These are phyloP conservation scores for Hypocryptadius cinnamomeus DNA, from an alignment of 2,113 vertebrate genomes.

Conservation along the genomic window DNA sequence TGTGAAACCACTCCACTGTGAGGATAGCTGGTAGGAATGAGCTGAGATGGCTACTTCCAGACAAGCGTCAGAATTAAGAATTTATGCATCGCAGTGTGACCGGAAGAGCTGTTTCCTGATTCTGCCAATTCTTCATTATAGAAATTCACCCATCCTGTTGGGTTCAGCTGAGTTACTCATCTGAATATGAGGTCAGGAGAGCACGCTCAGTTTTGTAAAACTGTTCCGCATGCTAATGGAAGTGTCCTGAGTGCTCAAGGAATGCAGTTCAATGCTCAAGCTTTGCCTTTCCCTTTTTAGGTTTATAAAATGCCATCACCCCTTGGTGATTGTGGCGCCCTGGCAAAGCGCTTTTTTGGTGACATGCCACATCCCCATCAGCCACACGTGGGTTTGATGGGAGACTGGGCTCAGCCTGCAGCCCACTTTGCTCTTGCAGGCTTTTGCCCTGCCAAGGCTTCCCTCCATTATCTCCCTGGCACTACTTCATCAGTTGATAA, in stretches of 20 bases:
- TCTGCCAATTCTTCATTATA: not conserved
- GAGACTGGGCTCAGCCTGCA: not conserved
- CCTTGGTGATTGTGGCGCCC: not conserved
- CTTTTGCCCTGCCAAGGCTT: not conserved
- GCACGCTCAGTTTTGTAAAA: not conserved
- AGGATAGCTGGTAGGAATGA: not conserved
- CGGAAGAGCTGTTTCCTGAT: not conserved
- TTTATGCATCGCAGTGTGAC: not conserved
- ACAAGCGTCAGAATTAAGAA: not conserved
- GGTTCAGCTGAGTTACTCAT: not conserved
- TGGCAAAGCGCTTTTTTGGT: not conserved
- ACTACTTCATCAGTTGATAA: not conserved
- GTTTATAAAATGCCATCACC: not conserved
- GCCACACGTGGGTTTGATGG: rapidly evolving
- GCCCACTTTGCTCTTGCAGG: not conserved
- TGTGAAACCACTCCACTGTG: not conserved
- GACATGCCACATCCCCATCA: not conserved
- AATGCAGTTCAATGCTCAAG: not conserved
- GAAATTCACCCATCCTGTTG: not conserved
- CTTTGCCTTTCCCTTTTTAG: not conserved
- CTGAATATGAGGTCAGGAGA: not conserved
- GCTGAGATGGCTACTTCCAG: not conserved
- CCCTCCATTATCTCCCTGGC: not conserved
- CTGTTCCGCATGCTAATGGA: not conserved
- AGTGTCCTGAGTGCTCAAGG: not conserved